Conservation (phyloP, 2,888 invertebrate genomes). For the Diplazon laetatorius region DNA sequence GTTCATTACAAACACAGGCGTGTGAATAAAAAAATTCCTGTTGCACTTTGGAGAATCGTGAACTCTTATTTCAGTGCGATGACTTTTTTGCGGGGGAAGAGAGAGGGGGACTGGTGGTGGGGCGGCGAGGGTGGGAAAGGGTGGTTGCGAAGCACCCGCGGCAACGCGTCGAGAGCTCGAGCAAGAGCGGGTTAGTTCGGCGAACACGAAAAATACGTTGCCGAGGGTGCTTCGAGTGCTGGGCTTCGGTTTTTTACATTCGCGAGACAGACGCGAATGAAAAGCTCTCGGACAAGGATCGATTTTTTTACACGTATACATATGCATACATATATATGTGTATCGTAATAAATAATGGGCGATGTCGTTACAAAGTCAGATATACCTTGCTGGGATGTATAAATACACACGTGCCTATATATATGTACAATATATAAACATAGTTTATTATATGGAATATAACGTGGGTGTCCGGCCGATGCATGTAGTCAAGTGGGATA, state of each 20-base stretch:
- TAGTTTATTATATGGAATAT: not conserved
- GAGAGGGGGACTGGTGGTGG: not conserved
- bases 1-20: constrained; percentile 4
- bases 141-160: constrained; percentile 17
- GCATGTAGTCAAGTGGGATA: constrained; percentile 57
- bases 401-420: not conserved
- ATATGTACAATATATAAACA: not conserved
- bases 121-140: not conserved
- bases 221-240: constrained; percentile 36
- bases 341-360: constrained; percentile 27
- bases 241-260: constrained; percentile 58
- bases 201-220: constrained; percentile 47
- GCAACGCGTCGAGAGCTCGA: constrained; percentile 29
- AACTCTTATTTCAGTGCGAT: constrained; percentile 27
- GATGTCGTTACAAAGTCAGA: constrained; percentile 5
- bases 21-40: constrained; percentile 16
- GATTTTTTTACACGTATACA: constrained; percentile 46
- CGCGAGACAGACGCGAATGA: constrained; percentile 34
- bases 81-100: constrained; percentile 24
- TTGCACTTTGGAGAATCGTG: constrained; percentile 6
- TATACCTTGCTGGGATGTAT: not conserved
- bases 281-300: constrained; percentile 37
- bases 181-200: constrained; percentile 26
- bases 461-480: not conserved
- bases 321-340: constrained; percentile 29